Evolutionary conservation across 2,888 invertebrate species (phyloP).

Genomic region (Melitaea athalia): DNA sequence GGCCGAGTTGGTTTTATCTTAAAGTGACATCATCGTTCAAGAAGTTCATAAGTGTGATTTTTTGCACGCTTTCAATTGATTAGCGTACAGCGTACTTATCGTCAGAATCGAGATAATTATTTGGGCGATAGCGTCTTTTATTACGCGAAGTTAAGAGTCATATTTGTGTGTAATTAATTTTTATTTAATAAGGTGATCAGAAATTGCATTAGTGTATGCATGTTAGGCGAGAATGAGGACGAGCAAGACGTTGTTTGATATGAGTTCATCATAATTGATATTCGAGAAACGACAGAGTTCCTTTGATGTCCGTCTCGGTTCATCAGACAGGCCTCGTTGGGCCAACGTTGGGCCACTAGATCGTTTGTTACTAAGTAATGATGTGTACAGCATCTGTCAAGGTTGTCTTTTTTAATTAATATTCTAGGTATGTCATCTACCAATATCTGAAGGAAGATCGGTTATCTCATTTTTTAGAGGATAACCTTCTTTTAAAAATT

Average conservation of each 20-base stretch:
- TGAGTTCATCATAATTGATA: slow-evolving; percentile 13
- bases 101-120: neutral
- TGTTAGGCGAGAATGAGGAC: neutral
- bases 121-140: slow-evolving; percentile 13
- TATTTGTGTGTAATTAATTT: neutral
- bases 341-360: slow-evolving; percentile 1
- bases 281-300: slow-evolving; percentile 23
- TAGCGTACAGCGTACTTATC: slow-evolving; percentile 25
- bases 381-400: neutral
- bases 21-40: slow-evolving; percentile 55
- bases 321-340: slow-evolving; percentile 13
- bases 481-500: too few species aligned
- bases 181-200: neutral
- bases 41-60: slow-evolving; percentile 51
- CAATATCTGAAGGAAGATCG: neutral
- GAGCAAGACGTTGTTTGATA: neutral
- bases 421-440: neutral
- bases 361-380: slow-evolving; percentile 3
- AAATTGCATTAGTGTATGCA: slow-evolving; percentile 10
- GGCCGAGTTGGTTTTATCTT: slow-evolving; percentile 38
- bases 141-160: neutral
- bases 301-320: slow-evolving; percentile 29
- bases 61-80: slow-evolving; percentile 46
- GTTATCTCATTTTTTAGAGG: neutral
- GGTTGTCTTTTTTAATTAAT: slow-evolving; percentile 4